phyloP scores from a whole-genome alignment of 1,140 invertebrate species.

The Lepidurus apus region DNA sequence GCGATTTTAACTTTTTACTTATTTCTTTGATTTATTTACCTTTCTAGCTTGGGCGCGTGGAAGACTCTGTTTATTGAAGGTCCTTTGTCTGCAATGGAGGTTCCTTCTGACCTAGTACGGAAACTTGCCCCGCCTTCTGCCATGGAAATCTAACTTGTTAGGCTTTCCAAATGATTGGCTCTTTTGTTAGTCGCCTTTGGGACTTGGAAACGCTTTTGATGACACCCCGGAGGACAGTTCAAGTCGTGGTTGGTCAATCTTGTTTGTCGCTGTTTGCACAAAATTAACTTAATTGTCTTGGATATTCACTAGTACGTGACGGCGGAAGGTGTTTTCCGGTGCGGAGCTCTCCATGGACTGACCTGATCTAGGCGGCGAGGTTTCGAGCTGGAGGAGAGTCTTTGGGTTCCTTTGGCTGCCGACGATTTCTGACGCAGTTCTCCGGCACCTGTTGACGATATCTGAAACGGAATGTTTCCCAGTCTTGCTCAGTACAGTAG shows the following conservation, averaged over 20 bases:
- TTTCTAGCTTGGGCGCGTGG: slow-evolving; percentile 11
- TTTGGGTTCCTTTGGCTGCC: background rate
- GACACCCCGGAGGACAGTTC: background rate
- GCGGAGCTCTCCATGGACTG: background rate
- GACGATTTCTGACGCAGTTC: background rate
- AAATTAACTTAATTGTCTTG: background rate
- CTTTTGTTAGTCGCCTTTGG: background rate
- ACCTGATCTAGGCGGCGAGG: background rate
- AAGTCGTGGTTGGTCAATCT: background rate
- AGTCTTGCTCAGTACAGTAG: too few species aligned
- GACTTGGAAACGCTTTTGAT: background rate
- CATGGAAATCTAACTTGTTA: background rate
- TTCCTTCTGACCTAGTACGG: background rate
- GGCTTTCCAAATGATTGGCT: background rate
- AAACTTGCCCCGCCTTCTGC: background rate
- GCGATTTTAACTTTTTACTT: background rate
- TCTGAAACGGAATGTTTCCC: background rate
- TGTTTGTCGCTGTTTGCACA: background rate
- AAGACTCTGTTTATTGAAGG: slow-evolving; percentile 18
- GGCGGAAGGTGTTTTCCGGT: background rate
- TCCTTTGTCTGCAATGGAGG: background rate
- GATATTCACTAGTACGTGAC: background rate
- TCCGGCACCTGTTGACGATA: background rate
- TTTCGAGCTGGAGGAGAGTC: background rate
- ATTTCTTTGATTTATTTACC: background rate